phyloP scores from a whole-genome alignment of 2,113 vertebrate genomes.

The Daboia siamensis region DNA sequence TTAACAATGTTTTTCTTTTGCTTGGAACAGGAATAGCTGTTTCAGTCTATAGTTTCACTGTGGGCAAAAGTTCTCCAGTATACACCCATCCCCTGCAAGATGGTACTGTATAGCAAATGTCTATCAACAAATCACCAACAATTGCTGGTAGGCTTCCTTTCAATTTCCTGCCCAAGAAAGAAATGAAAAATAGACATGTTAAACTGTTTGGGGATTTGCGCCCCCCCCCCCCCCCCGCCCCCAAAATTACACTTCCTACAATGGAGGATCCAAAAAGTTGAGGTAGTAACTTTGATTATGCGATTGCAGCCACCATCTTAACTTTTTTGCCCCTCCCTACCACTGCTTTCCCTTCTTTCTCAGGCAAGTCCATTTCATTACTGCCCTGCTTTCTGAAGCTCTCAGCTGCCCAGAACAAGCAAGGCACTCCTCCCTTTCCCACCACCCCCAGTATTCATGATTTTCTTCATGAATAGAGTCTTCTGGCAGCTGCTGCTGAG shows the following conservation, averaged over 20 bases:
- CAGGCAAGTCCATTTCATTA: not conserved
- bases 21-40: not conserved
- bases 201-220: not conserved
- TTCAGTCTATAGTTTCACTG: too few species aligned
- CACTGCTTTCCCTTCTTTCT: not conserved
- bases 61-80: too few species aligned
- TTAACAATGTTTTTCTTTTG: not conserved
- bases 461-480: not conserved
- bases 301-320: not conserved
- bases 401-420: not conserved
- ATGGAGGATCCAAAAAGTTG: not conserved
- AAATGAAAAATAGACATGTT: not conserved
- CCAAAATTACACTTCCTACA: not conserved
- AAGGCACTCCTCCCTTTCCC: not conserved
- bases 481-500: conserved; percentile 19
- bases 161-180: not conserved
- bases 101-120: not conserved
- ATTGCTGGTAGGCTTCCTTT: not conserved
- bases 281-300: not conserved
- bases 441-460: not conserved
- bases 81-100: too few species aligned
- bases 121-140: not conserved
- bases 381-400: not conserved
- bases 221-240: fast-evolving
- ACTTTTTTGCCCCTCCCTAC: not conserved